Conservation (phyloP, 2,113 vertebrate species). For the Corythaeola cristata region DNA sequence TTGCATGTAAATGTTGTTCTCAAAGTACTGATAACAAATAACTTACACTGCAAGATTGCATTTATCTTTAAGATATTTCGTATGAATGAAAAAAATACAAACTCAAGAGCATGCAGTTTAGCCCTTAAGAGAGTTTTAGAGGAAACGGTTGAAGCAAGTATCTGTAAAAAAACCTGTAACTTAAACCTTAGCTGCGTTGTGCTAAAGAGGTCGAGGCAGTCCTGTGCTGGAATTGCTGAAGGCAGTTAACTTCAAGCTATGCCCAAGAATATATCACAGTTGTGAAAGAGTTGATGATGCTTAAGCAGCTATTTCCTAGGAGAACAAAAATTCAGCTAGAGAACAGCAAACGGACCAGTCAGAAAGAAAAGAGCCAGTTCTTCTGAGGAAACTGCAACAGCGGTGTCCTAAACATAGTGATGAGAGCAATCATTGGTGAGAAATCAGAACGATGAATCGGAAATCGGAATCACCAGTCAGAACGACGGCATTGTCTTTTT, state of each 20-base stretch:
- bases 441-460: not conserved
- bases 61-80: not conserved
- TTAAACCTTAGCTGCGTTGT: not conserved
- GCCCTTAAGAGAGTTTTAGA: not conserved
- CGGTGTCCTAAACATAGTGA: not conserved
- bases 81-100: not conserved
- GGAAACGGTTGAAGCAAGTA: not conserved
- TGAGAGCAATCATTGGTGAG: not conserved
- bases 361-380: not conserved
- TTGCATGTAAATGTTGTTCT: conserved; percentile 30
- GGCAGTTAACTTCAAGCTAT: not conserved
- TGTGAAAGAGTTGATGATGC: not conserved
- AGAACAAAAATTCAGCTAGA: not conserved
- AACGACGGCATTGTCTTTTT: not conserved
- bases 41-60: not conserved
- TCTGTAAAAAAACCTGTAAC: accelerated
- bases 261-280: not conserved
- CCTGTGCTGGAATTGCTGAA: not conserved
- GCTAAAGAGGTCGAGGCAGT: not conserved
- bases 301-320: not conserved
- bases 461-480: not conserved
- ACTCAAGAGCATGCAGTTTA: not conserved
- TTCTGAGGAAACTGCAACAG: not conserved
- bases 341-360: not conserved
- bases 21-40: not conserved